Conservation (phyloP, 2,797 vertebrate genomes). For the Pangasius djambal region DNA sequence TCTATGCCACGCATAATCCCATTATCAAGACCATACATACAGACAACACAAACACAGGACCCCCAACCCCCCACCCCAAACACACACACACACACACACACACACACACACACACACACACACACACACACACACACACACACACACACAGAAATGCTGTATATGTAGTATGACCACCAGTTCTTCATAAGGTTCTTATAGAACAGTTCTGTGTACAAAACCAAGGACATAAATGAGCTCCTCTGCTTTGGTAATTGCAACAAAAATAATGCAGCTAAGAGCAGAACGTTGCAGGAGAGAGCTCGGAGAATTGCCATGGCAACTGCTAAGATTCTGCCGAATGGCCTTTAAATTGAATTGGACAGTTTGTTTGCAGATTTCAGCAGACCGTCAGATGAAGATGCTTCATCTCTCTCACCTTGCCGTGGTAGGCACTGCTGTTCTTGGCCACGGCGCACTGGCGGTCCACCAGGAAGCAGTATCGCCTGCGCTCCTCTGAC, state of each 20-base stretch:
- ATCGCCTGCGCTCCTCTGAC: conserved; percentile 91
- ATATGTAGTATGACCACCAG: conserved; percentile 11
- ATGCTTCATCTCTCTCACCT: conserved; percentile 76
- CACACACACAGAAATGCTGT: conserved; percentile 23
- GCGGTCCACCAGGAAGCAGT: conserved; percentile 98
- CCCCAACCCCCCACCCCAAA: not conserved
- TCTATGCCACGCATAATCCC: conserved; percentile 12
- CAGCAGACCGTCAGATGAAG: not conserved
- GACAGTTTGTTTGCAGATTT: conserved; percentile 18
- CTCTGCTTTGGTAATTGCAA: conserved; percentile 40
- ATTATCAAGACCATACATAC: conserved; percentile 10
- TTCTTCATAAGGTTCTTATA: too few relatives aligned
- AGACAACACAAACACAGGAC: conserved; percentile 3
- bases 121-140: conserved; percentile 19
- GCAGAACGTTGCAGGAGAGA: conserved; percentile 45
- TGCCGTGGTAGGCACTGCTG: conserved; percentile 89
- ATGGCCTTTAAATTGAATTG: conserved; percentile 18
- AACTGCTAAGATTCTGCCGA: conserved; percentile 51
- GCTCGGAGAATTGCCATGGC: conserved; percentile 57
- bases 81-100: conserved; percentile 1
- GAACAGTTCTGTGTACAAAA: not conserved
- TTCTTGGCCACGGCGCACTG: conserved; percentile 95
- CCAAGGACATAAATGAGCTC: conserved; percentile 36
- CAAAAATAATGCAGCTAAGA: conserved; percentile 47
- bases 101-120: not conserved